Evolutionary conservation across 2,888 invertebrate species (phyloP).

Genomic region (Hyppa rectilinea): DNA sequence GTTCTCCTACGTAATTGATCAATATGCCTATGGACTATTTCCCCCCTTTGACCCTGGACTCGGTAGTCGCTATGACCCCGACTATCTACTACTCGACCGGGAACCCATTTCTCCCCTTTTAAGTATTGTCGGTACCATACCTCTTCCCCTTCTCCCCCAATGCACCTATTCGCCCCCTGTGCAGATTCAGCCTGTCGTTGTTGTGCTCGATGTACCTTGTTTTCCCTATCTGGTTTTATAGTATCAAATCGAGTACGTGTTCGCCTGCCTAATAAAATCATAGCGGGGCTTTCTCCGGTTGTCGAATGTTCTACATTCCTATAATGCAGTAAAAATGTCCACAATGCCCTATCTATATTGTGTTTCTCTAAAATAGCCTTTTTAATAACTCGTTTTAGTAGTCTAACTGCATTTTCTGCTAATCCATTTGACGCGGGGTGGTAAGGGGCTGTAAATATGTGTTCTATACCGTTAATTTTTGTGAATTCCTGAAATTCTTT

Average conservation of each 20-base stretch:
- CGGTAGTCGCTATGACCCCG: not conserved
- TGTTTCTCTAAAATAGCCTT: not conserved
- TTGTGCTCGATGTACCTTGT: too few species aligned
- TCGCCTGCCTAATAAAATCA: too few species aligned
- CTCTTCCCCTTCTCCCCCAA: not conserved
- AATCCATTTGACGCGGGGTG: not conserved
- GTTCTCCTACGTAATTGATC: constrained; percentile 21
- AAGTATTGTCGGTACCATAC: constrained; percentile 13
- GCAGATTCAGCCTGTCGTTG: not conserved
- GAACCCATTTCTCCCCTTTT: constrained; percentile 3
- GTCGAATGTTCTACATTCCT: too few species aligned
- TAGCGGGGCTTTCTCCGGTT: too few species aligned
- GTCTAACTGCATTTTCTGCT: constrained; percentile 9
- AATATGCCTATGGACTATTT: not conserved
- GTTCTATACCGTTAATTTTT: constrained; percentile 1
- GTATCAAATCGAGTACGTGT: too few species aligned
- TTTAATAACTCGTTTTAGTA: constrained; percentile 2
- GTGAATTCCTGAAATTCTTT: not conserved
- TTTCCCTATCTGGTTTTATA: too few species aligned
- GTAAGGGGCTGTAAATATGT: constrained; percentile 2
- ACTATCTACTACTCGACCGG: not conserved
- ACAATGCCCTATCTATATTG: constrained; percentile 1
- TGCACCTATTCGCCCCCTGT: not conserved
- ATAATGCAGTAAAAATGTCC: too few species aligned
- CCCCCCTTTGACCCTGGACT: not conserved